Base-by-base conservation (phyloP, 2,797 vertebrate genomes). In the Alfaro cultratus region DNA sequence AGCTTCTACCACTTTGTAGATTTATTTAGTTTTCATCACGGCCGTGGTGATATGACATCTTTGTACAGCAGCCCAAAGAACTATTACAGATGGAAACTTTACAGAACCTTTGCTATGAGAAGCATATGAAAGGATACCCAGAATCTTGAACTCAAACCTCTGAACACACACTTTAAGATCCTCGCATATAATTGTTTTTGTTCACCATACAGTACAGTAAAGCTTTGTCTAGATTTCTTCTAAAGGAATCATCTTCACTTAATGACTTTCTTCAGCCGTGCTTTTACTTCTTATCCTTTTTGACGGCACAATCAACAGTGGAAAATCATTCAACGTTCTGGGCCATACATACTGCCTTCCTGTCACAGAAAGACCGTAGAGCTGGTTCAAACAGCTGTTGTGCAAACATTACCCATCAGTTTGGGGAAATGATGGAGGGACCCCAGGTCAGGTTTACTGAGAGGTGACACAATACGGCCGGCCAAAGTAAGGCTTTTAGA, bases 361-460 rank as follows among this genome's bases (percentile, higher is more conserved):
- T 70, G 43, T 39, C 23, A 11, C 16, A 67, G 9, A 67, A 64
- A 64, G 6, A 64, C 21, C 36, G 23, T 68, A 39, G 21, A 70
- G 67, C 39, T 71, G 39, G 68, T 71, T 45, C 6, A 12, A 43
- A 45, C 68, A 71, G 68, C 26, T 71, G 68, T 15, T 71, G 68
- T 71, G 68, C 39, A n/a, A n/a, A 71, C 23, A 71, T 43, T 43
- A 29, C 26, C 41, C 41, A 43, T 45, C 26, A 8, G 23, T 45
- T 26, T 71, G 1, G 39, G 39, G 21, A 39, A 67, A 21, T 4
- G 31, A 23, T 39, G 62, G 34, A n/a, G 39, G n/a, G 68, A 29
- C 23, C 11, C 26, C 23, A n/a, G 41, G 39, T 71, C 34, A 67
- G 8, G 5, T 71, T 29, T 45, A n/a, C 41, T 45, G 23, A 12